Evolutionary conservation across 2,888 invertebrate species (phyloP), one percentile per base, ranked within the genome.

Genomic region (Diogma glabrata): DNA sequence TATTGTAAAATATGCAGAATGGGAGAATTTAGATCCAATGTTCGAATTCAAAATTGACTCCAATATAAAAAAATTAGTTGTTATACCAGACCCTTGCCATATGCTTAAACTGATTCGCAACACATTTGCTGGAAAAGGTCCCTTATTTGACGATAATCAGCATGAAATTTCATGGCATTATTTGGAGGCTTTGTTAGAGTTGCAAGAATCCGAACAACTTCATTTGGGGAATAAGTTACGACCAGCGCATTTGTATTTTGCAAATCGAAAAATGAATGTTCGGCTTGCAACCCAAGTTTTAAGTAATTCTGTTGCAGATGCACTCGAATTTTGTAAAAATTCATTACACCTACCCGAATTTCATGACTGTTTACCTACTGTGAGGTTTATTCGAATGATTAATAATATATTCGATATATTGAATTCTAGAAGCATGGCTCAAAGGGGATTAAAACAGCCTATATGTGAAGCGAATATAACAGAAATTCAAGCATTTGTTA

Each of bases 1-100:
- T 33, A 16, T 33, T 14, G 33, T 16, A 33, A 33, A 33, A 33
- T 10, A 33, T 33, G n/a, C 51, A 55, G 43, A 17, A 19, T 17
- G 14, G 14, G 33, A 33, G 33, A 33, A 16, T 33, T 16, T 43
- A 43, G 3, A 17, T 6, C 19, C 43, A 19, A 43, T 14, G 12
- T 43, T 43, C 20, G 19, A 14, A 43, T 17, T 43, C 19, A 7
- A 43, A 19, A 4, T 19, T 19, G 19, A 20, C 12, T 17, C 20
- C 3, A 12, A 17, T 19, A 17, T 19, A 14, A 19, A 43, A 5
- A 40, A 40, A 40, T 40, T 40, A 40, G 17, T 40, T 14, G 33
- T n/a, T n/a, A n/a, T 43, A 22, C 43, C 43, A 17, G 43, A 43
- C 19, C 43, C 43, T 22, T 43, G 43, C 43, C 4, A 43, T 43